Evolutionary conservation across 2,797 vertebrate genomes (phyloP).

Genomic region (Myiotriccus ornatus): DNA sequence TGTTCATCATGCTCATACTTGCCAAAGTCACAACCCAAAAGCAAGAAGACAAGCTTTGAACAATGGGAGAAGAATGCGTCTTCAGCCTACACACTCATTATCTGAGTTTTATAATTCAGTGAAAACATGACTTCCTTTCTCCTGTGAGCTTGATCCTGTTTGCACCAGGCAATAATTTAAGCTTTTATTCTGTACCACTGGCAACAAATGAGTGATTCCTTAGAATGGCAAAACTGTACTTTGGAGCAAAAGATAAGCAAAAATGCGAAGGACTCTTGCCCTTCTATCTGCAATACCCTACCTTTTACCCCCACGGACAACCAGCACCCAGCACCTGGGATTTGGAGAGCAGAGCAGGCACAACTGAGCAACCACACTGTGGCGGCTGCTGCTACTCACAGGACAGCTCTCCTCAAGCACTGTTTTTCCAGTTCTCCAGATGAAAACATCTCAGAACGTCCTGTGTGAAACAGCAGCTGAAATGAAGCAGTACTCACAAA

Average conservation of each 20-base stretch:
- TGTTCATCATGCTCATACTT: conserved; percentile 60
- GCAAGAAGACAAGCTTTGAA: conserved; percentile 52
- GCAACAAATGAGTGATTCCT: not conserved
- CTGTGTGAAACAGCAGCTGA: not conserved
- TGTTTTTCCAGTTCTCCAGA: not conserved
- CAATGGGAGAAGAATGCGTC: conserved; percentile 43
- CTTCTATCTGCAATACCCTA: not conserved
- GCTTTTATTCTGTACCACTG: not conserved
- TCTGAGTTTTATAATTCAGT: conserved; percentile 39
- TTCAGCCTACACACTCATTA: conserved; percentile 59
- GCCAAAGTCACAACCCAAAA: conserved; percentile 41
- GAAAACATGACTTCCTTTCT: conserved; percentile 16
- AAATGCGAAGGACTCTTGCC: not conserved
- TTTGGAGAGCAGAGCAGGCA: not conserved
- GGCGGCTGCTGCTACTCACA: not conserved
- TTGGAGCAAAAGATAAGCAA: not conserved
- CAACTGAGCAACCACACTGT: not conserved
- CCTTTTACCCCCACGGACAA: not conserved
- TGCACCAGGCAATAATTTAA: not conserved
- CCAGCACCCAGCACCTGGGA: not conserved
- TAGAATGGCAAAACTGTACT: not conserved
- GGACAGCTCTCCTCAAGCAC: not conserved
- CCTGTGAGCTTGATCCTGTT: not conserved
- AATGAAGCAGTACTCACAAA: not conserved
- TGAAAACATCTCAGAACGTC: not conserved